phyloP scores from a whole-genome alignment of 2,888 invertebrate species.

The Flabesymbios commensalis region DNA sequence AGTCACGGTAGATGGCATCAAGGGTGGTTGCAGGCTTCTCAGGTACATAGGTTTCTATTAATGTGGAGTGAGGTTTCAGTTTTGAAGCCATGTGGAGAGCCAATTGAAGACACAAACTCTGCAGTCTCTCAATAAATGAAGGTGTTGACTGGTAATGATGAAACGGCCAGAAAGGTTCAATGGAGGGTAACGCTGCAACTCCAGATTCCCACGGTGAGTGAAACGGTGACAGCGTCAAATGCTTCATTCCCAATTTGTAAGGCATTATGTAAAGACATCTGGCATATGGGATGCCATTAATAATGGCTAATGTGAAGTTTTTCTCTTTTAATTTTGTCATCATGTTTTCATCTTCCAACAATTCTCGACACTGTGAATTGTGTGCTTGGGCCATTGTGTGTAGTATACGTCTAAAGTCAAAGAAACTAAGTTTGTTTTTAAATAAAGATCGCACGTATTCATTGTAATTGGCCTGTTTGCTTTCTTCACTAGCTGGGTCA shows the following conservation, averaged over 20 bases:
- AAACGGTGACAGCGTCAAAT: constrained; percentile 5
- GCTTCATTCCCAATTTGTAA: constrained; percentile 4
- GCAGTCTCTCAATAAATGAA: background rate
- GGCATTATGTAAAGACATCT: constrained; percentile 13
- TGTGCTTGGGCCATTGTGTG: background rate
- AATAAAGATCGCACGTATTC: too few relatives aligned
- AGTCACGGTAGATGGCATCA: constrained; percentile 11
- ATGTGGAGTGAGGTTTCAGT: background rate
- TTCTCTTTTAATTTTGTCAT: constrained; percentile 3
- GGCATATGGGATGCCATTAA: constrained; percentile 15
- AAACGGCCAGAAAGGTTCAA: constrained; percentile 18
- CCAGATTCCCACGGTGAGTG: constrained; percentile 22
- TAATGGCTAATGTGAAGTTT: constrained; percentile 19
- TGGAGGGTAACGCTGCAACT: constrained; percentile 12
- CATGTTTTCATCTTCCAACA: background rate
- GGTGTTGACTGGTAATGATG: too few relatives aligned
- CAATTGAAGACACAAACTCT: background rate
- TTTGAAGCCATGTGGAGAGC: too few relatives aligned
- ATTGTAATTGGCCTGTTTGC: too few relatives aligned
- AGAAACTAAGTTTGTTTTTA: too few relatives aligned
- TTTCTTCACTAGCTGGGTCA: background rate
- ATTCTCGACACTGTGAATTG: background rate
- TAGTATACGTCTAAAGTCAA: background rate
- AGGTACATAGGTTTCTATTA: constrained; percentile 1
- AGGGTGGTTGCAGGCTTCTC: constrained; percentile 4